Conservation (phyloP, 2,113 vertebrate genomes). For the Microcebus murinus region DNA sequence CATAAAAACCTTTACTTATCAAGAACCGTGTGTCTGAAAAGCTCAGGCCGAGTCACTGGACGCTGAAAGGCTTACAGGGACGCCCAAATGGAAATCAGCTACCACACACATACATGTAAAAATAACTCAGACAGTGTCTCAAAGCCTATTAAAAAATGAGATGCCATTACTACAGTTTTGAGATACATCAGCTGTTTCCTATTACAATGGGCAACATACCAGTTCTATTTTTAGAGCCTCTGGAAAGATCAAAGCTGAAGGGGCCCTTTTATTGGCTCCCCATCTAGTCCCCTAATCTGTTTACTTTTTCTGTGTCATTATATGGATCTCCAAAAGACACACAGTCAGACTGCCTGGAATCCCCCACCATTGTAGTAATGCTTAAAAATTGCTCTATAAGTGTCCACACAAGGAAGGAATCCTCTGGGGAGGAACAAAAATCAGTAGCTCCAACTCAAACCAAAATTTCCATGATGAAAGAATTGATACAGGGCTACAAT, state of each 20-base stretch:
- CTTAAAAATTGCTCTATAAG: constrained; percentile 22
- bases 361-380: background rate
- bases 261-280: background rate
- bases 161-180: constrained; percentile 35
- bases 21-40: constrained; percentile 29
- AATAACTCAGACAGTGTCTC: constrained; percentile 45
- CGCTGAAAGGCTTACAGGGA: background rate
- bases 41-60: background rate
- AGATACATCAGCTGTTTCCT: constrained; percentile 46
- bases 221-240: constrained; percentile 69
- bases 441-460: background rate
- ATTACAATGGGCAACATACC: constrained; percentile 47
- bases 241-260: constrained; percentile 66
- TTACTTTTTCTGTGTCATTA: constrained; percentile 48
- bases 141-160: constrained; percentile 45
- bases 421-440: background rate
- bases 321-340: constrained; percentile 37
- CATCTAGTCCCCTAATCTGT: background rate
- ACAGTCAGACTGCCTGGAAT: background rate
- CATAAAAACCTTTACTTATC: background rate
- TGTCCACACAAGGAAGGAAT: background rate
- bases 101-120: background rate
- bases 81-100: constrained; percentile 24
- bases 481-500: background rate
- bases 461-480: background rate